A percentile compares a stretch with the other conserved stretches of the same genome.
These are phyloP conservation scores for Penelope pileata DNA, from an alignment of 2,113 vertebrate genomes.

Conservation along the genomic window DNA sequence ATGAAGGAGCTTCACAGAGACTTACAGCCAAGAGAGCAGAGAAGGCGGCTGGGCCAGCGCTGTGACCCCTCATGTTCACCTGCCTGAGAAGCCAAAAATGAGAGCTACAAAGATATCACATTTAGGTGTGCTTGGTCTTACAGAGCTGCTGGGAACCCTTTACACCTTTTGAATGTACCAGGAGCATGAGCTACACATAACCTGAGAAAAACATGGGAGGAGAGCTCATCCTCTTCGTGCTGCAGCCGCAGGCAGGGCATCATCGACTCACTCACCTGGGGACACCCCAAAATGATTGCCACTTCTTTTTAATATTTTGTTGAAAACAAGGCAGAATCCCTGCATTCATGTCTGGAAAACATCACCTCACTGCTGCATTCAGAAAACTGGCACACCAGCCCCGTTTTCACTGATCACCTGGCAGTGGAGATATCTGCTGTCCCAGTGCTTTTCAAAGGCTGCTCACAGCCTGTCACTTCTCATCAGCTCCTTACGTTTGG, in stretches of 20 bases:
- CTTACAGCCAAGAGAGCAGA: neutral
- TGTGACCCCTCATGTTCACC: neutral
- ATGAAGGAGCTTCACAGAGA: neutral
- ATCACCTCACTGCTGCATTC: neutral
- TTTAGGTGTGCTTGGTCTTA: neutral
- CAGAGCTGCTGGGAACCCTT: neutral
- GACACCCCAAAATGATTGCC: neutral
- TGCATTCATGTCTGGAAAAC: neutral
- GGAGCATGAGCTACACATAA: neutral
- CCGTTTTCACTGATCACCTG: constrained; percentile 40
- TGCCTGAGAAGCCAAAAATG: neutral
- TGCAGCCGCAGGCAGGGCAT: neutral
- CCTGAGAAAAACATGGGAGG: neutral
- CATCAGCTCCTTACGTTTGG: neutral
- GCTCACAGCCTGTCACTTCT: constrained; percentile 27
- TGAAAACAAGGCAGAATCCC: neutral
- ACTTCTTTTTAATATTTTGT: neutral
- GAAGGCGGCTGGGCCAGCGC: neutral
- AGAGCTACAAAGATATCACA: neutral
- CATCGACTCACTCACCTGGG: neutral
- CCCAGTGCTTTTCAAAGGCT: constrained; percentile 39
- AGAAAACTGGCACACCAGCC: neutral
- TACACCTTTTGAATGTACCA: too few species aligned
- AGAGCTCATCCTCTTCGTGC: neutral
- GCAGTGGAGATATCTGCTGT: constrained; percentile 29